phyloP scores from a whole-genome alignment of 1,140 invertebrate genomes.

The Drosophila micromelanica region DNA sequence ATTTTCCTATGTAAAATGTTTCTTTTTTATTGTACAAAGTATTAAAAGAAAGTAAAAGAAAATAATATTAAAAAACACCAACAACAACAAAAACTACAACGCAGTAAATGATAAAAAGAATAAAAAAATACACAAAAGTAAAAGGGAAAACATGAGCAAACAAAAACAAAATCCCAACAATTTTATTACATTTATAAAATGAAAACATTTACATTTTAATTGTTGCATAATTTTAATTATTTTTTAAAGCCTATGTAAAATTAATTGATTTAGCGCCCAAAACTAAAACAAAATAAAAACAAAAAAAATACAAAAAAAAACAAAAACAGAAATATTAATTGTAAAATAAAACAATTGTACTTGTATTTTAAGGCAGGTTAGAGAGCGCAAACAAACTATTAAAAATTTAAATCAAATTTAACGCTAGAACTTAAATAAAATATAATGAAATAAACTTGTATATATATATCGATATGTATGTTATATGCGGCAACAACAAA shows the following conservation, averaged over 20 bases:
- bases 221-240: slow-evolving; percentile 83
- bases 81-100: slow-evolving; percentile 21
- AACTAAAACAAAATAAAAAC: slow-evolving; percentile 53
- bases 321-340: slow-evolving; percentile 56
- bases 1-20: slow-evolving; percentile 59
- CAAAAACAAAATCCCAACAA: slow-evolving; percentile 76
- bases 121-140: slow-evolving; percentile 20
- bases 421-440: slow-evolving; percentile 66
- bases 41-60: slow-evolving; percentile 57
- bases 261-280: slow-evolving; percentile 61
- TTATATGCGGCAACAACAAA: slow-evolving; percentile 72
- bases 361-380: slow-evolving; percentile 43
- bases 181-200: slow-evolving; percentile 84
- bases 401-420: slow-evolving; percentile 82
- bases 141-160: slow-evolving; percentile 59
- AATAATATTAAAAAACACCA: slow-evolving; percentile 39
- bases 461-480: slow-evolving; percentile 72
- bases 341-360: slow-evolving; percentile 46
- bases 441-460: slow-evolving; percentile 54
- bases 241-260: slow-evolving; percentile 70
- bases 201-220: slow-evolving; percentile 83
- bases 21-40: slow-evolving; percentile 74
- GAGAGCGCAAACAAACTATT: slow-evolving; percentile 72
- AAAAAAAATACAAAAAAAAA: slow-evolving; percentile 38
- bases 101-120: slow-evolving; percentile 39